A percentile compares a stretch with the other conserved stretches of the same genome.
Conservation (phyloP, 2,888 invertebrate genomes). For the Nymphalis urticae region DNA sequence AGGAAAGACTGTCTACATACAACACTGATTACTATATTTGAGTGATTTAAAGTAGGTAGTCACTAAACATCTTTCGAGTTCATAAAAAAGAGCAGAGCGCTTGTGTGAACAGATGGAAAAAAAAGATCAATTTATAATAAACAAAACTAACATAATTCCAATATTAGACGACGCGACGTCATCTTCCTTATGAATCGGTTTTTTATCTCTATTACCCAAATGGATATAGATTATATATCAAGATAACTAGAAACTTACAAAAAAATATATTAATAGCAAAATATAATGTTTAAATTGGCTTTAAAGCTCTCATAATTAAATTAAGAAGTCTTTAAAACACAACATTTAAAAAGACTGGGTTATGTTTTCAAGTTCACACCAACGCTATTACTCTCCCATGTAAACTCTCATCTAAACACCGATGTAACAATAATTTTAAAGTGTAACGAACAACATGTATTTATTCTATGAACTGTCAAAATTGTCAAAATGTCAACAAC, state of each 20-base stretch:
- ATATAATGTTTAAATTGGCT: too few species aligned
- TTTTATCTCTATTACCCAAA: too few species aligned
- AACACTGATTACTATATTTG: conserved; percentile 5
- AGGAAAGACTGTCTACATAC: conserved; percentile 7
- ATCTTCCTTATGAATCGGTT: too few species aligned
- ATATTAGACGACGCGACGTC: too few species aligned
- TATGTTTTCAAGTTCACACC: background rate
- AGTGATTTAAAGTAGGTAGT: conserved; percentile 1
- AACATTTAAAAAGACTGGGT: too few species aligned
- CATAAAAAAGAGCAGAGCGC: background rate
- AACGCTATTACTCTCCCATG: background rate
- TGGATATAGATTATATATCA: too few species aligned
- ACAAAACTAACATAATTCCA: too few species aligned
- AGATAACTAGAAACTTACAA: too few species aligned
- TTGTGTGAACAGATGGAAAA: background rate
- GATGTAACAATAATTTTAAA: conserved; percentile 26
- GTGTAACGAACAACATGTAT: conserved; percentile 32
- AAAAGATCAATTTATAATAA: background rate
- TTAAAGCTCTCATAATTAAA: too few species aligned
- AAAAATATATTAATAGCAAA: too few species aligned
- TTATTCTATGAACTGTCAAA: conserved; percentile 24
- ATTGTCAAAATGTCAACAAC: conserved; percentile 14
- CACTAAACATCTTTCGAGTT: conserved; percentile 1
- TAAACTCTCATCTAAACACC: conserved; percentile 19
- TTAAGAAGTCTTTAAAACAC: too few species aligned